Percentiles rank a stretch among this genome's conserved stretches.
phyloP scores from a whole-genome alignment of 2,797 vertebrate genomes.

The Amphiprion clarkii region DNA sequence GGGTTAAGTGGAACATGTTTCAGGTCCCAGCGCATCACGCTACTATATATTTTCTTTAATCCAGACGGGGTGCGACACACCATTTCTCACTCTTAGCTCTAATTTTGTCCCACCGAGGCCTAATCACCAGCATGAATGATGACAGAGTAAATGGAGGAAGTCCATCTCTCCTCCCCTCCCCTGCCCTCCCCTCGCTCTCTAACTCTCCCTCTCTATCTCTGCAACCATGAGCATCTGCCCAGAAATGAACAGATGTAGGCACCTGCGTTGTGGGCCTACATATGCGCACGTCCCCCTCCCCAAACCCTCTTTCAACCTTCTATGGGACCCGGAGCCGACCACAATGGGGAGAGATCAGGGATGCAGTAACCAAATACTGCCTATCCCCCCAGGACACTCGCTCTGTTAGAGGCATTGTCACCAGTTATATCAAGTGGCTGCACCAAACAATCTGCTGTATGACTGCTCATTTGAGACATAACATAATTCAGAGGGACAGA shows the following conservation, averaged over 20 bases:
- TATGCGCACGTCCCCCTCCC: constrained; percentile 81
- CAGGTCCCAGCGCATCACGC: too few species aligned
- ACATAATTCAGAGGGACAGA: constrained; percentile 65
- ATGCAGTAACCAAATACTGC: constrained; percentile 84
- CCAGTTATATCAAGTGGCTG: constrained; percentile 77
- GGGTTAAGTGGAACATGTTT: too few species aligned
- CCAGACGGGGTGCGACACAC: neutral
- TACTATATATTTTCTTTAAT: neutral
- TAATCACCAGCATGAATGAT: constrained; percentile 53
- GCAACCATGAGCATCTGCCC: constrained; percentile 91
- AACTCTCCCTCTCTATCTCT: constrained; percentile 65
- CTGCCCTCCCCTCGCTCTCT: constrained; percentile 2
- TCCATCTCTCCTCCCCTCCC: constrained; percentile 17
- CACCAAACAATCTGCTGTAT: constrained; percentile 79
- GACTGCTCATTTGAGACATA: constrained; percentile 83
- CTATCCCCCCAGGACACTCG: constrained; percentile 80
- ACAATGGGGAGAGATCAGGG: constrained; percentile 83
- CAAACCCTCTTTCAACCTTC: constrained; percentile 74
- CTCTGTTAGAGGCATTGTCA: constrained; percentile 83
- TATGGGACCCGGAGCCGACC: constrained; percentile 73
- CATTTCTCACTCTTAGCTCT: constrained; percentile 15
- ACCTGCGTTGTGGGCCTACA: constrained; percentile 94
- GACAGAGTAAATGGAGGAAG: constrained; percentile 54
- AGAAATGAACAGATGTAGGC: constrained; percentile 96
- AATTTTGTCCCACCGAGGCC: constrained; percentile 8